Evolutionary conservation across 92 coral and sea anemone species (phyloP).

Genomic region (Zoanthus gigantus): DNA sequence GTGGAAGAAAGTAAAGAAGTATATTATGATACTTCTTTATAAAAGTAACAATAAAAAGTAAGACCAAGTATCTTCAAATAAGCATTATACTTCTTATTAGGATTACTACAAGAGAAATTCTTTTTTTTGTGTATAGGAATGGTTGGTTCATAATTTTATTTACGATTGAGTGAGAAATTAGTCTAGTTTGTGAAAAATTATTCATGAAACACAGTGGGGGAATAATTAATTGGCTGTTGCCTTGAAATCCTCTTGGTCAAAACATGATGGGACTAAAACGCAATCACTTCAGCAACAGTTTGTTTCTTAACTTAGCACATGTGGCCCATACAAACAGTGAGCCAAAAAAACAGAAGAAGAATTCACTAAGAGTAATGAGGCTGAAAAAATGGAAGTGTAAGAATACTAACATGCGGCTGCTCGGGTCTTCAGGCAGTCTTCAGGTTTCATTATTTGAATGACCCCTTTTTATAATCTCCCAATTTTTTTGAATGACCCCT

Average conservation of each 20-base stretch:
- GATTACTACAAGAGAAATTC: background rate
- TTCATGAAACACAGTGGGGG: background rate
- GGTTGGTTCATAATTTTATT: background rate
- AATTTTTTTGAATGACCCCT: too few relatives aligned
- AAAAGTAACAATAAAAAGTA: too few relatives aligned
- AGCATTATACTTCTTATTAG: background rate
- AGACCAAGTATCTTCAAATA: background rate
- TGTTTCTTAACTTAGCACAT: background rate
- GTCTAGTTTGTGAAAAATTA: background rate
- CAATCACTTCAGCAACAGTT: background rate
- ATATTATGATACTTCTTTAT: too few relatives aligned
- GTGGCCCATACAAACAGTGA: background rate
- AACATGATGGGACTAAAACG: background rate
- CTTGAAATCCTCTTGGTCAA: too few relatives aligned
- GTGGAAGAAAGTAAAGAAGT: too few relatives aligned
- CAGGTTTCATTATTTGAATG: too few relatives aligned
- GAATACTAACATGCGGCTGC: too few relatives aligned
- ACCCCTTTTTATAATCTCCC: too few relatives aligned
- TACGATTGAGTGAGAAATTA: background rate
- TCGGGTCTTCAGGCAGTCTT: too few relatives aligned
- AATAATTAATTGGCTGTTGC: background rate
- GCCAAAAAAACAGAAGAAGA: background rate
- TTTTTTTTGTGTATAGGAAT: background rate
- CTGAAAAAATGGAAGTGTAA: background rate
- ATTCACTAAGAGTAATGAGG: background rate